These are phyloP conservation scores for Sebastes itinus DNA, from an alignment of 2,797 vertebrate genomes.

Conservation along the genomic window DNA sequence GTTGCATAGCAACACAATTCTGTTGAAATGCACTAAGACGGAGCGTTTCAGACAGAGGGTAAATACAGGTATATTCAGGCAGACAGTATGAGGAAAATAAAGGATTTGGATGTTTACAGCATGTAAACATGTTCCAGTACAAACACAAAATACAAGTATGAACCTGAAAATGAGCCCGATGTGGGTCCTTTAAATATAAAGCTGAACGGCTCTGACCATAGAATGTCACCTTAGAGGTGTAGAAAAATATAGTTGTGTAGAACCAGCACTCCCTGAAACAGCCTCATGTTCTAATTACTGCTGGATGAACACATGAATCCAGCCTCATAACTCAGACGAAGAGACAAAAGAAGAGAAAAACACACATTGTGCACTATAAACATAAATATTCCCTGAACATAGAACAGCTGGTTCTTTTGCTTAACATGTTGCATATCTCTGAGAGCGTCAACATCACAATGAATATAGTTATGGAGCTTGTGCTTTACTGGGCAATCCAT, in stretches of 20 bases:
- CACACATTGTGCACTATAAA: background rate
- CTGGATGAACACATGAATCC: slow-evolving; percentile 9
- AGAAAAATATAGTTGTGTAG: background rate
- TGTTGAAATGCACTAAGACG: too few relatives aligned
- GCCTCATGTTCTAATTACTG: background rate
- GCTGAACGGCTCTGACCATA: background rate
- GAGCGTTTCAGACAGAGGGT: too few relatives aligned
- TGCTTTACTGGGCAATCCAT: background rate
- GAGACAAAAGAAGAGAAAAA: background rate
- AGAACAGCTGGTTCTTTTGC: slow-evolving; percentile 12
- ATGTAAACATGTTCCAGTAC: too few relatives aligned
- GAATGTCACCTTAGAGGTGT: background rate
- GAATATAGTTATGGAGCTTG: background rate
- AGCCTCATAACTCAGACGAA: background rate
- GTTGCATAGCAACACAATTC: too few relatives aligned
- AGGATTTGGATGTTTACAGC: too few relatives aligned
- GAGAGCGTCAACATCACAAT: background rate
- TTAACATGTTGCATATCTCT: background rate
- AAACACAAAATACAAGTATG: too few relatives aligned
- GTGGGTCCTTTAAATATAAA: background rate
- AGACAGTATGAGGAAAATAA: too few relatives aligned
- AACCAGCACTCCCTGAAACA: background rate
- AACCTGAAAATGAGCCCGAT: too few relatives aligned
- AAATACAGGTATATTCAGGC: too few relatives aligned
- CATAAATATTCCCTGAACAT: background rate